Percentiles rank a stretch among this genome's conserved stretches.
Evolutionary conservation across 1,140 invertebrate species (phyloP).

Genomic region (Chrysomallon squamiferum): DNA sequence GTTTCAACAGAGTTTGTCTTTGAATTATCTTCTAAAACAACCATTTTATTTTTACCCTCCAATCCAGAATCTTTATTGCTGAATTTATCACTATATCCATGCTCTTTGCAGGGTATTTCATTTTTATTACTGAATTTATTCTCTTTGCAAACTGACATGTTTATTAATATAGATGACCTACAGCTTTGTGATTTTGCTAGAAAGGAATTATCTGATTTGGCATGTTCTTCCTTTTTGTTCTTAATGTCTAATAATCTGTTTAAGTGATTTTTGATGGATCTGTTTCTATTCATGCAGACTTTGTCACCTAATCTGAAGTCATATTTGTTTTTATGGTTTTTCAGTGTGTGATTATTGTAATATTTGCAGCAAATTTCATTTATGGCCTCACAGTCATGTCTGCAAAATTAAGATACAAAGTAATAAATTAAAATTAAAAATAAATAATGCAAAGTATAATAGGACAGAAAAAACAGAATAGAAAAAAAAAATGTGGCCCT

Average conservation of each 20-base stretch:
- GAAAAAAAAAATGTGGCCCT: not conserved
- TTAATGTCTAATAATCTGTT: conserved; percentile 6
- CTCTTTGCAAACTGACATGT: not conserved
- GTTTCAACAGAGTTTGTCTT: not conserved
- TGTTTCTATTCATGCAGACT: conserved; percentile 53
- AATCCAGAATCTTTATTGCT: not conserved
- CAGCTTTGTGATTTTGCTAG: not conserved
- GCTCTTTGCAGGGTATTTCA: not conserved
- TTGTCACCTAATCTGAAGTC: conserved; percentile 48
- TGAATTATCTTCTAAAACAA: not conserved
- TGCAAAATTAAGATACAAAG: conserved; percentile 21
- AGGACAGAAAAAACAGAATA: not conserved
- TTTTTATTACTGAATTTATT: not conserved
- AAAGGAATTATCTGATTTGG: not conserved
- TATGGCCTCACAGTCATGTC: conserved; percentile 46
- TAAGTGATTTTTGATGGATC: conserved; percentile 24
- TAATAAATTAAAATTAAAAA: not conserved
- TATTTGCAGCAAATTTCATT: conserved; percentile 51
- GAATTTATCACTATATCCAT: not conserved
- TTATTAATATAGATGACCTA: not conserved
- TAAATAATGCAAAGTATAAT: not conserved
- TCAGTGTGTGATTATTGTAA: conserved; percentile 44
- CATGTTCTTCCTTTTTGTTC: not conserved
- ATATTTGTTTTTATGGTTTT: conserved; percentile 14
- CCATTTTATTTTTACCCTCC: not conserved